Conservation (phyloP, 2,888 invertebrate species). For the Uloborus plumipes region DNA sequence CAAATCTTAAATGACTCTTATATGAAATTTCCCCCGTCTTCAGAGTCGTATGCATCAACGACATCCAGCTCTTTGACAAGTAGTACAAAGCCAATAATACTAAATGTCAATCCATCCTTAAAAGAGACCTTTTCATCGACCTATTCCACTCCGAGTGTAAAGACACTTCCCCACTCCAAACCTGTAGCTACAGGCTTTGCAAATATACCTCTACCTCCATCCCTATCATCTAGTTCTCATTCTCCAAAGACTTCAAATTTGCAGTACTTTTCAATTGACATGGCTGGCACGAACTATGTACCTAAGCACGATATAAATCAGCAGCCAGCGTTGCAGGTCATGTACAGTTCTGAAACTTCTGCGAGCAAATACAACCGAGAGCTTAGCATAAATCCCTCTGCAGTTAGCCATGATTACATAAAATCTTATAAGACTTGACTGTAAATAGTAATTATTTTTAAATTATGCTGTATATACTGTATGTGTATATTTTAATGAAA, state of each 20-base stretch:
- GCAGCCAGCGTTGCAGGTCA: background rate
- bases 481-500: too few relatives aligned
- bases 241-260: constrained; percentile 20
- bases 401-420: constrained; percentile 20
- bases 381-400: constrained; percentile 48
- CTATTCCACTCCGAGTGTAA: constrained; percentile 14
- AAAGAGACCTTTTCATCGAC: constrained; percentile 21
- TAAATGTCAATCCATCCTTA: background rate
- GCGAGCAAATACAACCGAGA: constrained; percentile 49
- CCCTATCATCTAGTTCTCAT: constrained; percentile 22
- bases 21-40: constrained; percentile 51
- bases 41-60: constrained; percentile 20
- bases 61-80: background rate
- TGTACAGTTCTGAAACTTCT: constrained; percentile 19
- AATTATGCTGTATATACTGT: too few relatives aligned
- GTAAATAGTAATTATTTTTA: too few relatives aligned
- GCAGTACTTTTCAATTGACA: constrained; percentile 35
- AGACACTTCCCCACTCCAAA: constrained; percentile 7
- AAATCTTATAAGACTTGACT: constrained; percentile 44
- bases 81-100: background rate
- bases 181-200: constrained; percentile 23
- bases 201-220: constrained; percentile 48
- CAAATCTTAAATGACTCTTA: constrained; percentile 65
- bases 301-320: constrained; percentile 14
- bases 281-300: constrained; percentile 26